Evolutionary conservation across 30 jellyfish, hydroid and myxozoan species (phyloP).

Genomic region (Nemopilema nomurai): DNA sequence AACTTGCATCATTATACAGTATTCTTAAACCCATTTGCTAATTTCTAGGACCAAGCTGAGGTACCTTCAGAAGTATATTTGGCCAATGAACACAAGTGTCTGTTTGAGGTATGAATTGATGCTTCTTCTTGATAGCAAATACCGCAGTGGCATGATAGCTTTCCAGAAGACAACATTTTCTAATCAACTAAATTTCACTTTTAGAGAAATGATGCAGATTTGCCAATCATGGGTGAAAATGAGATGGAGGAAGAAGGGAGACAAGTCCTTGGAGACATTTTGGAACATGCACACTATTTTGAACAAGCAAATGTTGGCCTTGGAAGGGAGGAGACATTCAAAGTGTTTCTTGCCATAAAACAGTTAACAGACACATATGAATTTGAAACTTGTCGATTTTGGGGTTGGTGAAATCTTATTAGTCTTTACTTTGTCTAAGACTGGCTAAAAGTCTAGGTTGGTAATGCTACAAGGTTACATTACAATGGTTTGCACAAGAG

Average conservation of each 20-base stretch:
- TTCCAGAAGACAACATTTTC: not conserved
- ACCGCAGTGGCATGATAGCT: not conserved
- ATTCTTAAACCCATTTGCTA: too few species aligned
- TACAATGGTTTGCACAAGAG: too few species aligned
- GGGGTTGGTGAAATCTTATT: conserved; percentile 87
- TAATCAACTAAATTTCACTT: not conserved
- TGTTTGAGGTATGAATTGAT: conserved; percentile 75
- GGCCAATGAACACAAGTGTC: conserved; percentile 73
- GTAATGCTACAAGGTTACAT: too few species aligned
- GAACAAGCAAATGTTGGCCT: conserved; percentile 98
- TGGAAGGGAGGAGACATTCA: conserved; percentile 92
- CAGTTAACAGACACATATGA: conserved; percentile 84
- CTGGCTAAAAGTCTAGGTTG: too few species aligned
- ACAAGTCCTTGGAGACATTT: conserved; percentile 76
- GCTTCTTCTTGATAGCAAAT: not conserved
- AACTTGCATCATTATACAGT: too few species aligned
- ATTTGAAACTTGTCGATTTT: conserved; percentile 81
- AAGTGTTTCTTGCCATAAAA: conserved; percentile 78
- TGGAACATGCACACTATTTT: conserved; percentile 83
- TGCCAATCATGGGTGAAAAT: conserved; percentile 64
- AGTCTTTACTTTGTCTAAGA: too few species aligned
- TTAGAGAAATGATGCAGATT: conserved; percentile 69
- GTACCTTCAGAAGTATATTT: conserved; percentile 68
- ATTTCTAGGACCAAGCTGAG: conserved; percentile 74
- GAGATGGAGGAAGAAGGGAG: conserved; percentile 81